phyloP scores from a whole-genome alignment of 2,113 vertebrate species.

The Catharus bicknelli region DNA sequence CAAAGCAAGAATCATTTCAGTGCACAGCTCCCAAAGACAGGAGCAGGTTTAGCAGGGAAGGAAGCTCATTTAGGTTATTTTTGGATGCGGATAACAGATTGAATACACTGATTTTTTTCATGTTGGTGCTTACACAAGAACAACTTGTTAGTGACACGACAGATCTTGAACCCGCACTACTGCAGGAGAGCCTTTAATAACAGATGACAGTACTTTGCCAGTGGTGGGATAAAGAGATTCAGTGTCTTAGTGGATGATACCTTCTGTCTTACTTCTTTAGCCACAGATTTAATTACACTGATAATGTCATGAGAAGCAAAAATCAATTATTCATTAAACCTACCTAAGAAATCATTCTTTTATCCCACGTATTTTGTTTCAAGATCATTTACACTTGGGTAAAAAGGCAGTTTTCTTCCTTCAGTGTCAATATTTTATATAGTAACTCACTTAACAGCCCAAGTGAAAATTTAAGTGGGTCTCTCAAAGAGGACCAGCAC shows the following conservation, averaged over 20 bases:
- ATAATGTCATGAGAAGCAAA: slow-evolving; percentile 37
- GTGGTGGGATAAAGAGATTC: slow-evolving; percentile 1
- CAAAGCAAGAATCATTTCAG: background rate
- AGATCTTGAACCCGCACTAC: background rate
- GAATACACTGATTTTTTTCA: background rate
- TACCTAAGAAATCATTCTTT: slow-evolving; percentile 17
- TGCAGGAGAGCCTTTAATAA: slow-evolving; percentile 2
- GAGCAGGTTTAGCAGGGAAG: background rate
- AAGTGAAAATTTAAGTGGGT: background rate
- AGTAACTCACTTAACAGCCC: slow-evolving; percentile 9
- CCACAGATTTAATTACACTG: slow-evolving; percentile 52
- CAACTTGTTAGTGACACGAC: background rate
- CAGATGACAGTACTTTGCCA: slow-evolving; percentile 31
- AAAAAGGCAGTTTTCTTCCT: slow-evolving; percentile 32
- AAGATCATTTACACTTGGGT: slow-evolving; percentile 51
- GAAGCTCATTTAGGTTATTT: background rate
- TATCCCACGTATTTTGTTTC: slow-evolving; percentile 53
- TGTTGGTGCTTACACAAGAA: background rate
- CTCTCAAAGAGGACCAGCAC: background rate
- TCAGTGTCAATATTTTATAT: slow-evolving; percentile 32
- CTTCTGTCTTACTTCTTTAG: slow-evolving; percentile 29
- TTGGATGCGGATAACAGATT: background rate
- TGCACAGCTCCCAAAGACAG: background rate
- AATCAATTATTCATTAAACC: slow-evolving; percentile 56
- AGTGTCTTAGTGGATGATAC: slow-evolving; percentile 54